phyloP scores from a whole-genome alignment of 2,888 invertebrate species.

The Tenthredo livida region DNA sequence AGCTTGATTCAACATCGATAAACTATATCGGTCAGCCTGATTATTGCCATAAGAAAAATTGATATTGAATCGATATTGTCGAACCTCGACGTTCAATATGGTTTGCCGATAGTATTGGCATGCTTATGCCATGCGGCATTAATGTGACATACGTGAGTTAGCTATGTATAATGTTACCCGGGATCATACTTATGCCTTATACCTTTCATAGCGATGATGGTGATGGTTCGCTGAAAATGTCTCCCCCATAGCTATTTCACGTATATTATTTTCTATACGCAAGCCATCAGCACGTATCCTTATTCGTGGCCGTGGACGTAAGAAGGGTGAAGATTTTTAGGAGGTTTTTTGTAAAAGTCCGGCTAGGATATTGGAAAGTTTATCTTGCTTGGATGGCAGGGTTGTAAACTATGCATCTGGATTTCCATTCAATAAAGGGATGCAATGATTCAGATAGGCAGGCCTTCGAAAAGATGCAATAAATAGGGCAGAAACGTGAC shows the following conservation, averaged over 20 bases:
- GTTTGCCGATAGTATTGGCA: too few relatives aligned
- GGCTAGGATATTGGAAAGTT: conserved; percentile 70
- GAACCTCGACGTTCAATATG: too few relatives aligned
- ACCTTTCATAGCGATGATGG: neutral
- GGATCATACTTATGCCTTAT: neutral
- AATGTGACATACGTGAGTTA: too few relatives aligned
- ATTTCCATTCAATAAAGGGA: conserved; percentile 70
- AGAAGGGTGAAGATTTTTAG: neutral
- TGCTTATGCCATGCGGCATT: too few relatives aligned
- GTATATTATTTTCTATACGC: neutral
- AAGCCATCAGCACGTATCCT: neutral
- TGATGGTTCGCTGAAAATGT: neutral
- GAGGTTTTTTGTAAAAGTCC: conserved; percentile 26
- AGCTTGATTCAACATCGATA: too few relatives aligned
- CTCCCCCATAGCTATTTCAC: neutral
- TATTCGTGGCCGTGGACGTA: neutral
- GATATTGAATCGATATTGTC: too few relatives aligned
- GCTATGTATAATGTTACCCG: too few relatives aligned
- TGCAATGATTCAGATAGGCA: conserved; percentile 71
- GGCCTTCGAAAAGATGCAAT: conserved; percentile 70
- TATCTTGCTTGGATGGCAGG: conserved; percentile 62
- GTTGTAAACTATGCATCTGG: conserved; percentile 64
- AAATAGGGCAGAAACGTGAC: conserved; percentile 72
- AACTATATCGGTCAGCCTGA: too few relatives aligned
- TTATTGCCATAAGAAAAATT: too few relatives aligned